Evolutionary conservation across 2,113 vertebrate species (phyloP), one percentile per base, ranked within the genome.

Genomic region (Trochalopteron elliotii): DNA sequence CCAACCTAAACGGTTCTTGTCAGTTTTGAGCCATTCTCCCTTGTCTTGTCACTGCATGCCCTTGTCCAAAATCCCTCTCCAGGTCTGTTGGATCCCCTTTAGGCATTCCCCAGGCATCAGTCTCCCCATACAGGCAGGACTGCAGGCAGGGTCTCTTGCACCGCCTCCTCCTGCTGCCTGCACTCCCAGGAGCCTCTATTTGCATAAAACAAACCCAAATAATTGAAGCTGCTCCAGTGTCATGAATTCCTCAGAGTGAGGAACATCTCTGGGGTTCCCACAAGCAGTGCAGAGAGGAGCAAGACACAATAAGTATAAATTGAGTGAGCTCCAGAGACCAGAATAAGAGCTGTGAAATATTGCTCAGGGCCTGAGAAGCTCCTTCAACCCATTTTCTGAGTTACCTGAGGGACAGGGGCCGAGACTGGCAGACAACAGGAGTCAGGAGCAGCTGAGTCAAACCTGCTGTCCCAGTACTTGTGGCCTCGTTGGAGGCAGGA

Each of bases 321-420:
- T 25, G 89, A 96, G 70, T 35, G 82, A 95, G 19, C 90, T 87
- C 78, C 84, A 63, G 95, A 87, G 92, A 70, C 0, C 57, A 63
- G 57, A 91, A 22, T 19, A 65, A 72, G 94, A 74, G 90, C 87
- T 87, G 88, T 85, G 79, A 93, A 94, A 86, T 93, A 90, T 88
- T 90, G 87, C 93, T 91, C 42, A 20, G 39, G 90, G 95, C 93
- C 45, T 0, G 0, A 92, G 89, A 55, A 40, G 64, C 63, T 79
- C 22, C 2, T 63, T 63, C 82, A 91, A 87, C 96, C 94, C 91
- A 95, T 86, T 97, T 97, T 91, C 81, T 20, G 90, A 76, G 89
- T 37, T 28, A 35, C 89, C 91, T 75, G 70, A 57, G 95, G 91
- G 93, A 93, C 84, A 35, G 28, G 7, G 91, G 82, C 33, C 9